Conservation (phyloP, 2,888 invertebrate genomes). For the Brachyptera putata region DNA sequence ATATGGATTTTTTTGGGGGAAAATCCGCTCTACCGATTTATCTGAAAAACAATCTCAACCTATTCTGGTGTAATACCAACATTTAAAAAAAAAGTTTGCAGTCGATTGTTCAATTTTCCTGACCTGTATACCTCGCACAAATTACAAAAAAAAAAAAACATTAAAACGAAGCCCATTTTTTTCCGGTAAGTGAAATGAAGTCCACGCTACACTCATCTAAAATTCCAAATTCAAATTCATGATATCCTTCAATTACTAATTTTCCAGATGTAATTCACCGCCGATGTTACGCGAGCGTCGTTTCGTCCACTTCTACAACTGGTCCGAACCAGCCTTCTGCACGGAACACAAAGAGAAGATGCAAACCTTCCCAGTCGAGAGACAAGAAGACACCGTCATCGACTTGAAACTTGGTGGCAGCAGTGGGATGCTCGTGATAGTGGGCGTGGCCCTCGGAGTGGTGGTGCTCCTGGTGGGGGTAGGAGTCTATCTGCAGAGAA, state of each 20-base stretch:
- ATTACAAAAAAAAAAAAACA: too few species aligned
- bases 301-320: slow-evolving; percentile 57
- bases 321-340: slow-evolving; percentile 52
- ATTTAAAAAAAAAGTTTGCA: too few species aligned
- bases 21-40: too few species aligned
- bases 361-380: background rate
- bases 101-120: too few species aligned
- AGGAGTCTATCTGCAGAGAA: slow-evolving; percentile 25
- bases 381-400: background rate
- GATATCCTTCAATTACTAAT: background rate
- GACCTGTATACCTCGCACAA: too few species aligned
- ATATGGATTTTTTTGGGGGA: too few species aligned
- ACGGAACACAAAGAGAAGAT: slow-evolving; percentile 35
- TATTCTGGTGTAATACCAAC: too few species aligned
- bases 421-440: slow-evolving; percentile 17
- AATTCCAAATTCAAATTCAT: too few species aligned
- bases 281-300: slow-evolving; percentile 48
- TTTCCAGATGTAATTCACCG: slow-evolving; percentile 51
- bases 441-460: background rate
- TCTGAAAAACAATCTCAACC: too few species aligned
- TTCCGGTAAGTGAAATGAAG: too few species aligned
- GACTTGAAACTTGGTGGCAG: slow-evolving; percentile 7
- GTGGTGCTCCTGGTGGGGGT: slow-evolving; percentile 13
- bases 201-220: too few species aligned
- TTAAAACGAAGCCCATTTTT: too few species aligned